Evolutionary conservation across 2,113 vertebrate species (phyloP).

Genomic region (Mustela lutreola): DNA sequence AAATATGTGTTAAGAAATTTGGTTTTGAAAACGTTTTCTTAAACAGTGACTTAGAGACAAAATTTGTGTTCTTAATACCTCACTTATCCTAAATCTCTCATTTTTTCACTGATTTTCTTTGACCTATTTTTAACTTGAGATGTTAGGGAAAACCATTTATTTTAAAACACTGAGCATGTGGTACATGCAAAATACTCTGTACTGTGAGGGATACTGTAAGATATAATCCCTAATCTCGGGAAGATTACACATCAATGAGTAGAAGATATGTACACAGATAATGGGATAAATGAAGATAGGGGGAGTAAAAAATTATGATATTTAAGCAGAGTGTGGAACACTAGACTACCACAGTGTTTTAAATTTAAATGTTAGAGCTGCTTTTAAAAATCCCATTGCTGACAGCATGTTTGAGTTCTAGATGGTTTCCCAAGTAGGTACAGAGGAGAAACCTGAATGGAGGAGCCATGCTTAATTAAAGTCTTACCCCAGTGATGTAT

Average conservation of each 20-base stretch:
- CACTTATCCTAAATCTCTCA: not conserved
- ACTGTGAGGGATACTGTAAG: not conserved
- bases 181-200: not conserved
- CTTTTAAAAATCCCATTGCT: not conserved
- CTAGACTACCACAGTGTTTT: not conserved
- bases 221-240: not conserved
- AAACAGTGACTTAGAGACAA: not conserved
- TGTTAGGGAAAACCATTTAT: not conserved
- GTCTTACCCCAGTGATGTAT: not conserved
- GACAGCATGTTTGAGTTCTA: not conserved
- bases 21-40: conserved; percentile 6
- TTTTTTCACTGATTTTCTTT: not conserved
- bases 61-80: not conserved
- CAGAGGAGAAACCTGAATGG: not conserved
- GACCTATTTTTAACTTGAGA: conserved; percentile 4
- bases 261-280: not conserved
- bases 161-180: not conserved
- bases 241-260: not conserved
- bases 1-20: conserved; percentile 36
- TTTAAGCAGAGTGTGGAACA: not conserved
- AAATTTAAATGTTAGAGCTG: not conserved
- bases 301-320: not conserved
- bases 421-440: not conserved
- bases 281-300: not conserved
- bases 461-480: not conserved